Base-by-base conservation (phyloP, 2,888 invertebrate genomes). In the Cremastinae sp. region DNA sequence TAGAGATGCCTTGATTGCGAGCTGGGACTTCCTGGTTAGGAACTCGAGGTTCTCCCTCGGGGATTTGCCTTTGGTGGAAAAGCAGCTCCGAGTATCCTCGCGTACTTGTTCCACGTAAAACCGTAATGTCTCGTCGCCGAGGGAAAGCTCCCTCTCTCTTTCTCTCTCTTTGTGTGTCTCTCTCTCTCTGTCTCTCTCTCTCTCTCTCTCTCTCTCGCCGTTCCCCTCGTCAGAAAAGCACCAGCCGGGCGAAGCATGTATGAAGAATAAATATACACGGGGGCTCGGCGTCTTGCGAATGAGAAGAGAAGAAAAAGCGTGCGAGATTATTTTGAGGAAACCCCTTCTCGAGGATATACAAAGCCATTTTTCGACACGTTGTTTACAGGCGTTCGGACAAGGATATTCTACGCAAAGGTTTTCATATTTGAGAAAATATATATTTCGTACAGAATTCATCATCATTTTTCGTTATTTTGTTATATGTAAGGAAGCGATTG, bases 1-100 rank as follows among this genome's bases (percentile, higher is more conserved):
- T 43, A 36, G 43, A 34, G 62, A 72, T 65, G 45, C 56, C 66
- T 73, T 65, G 76, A 76, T 76, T 69, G 72, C 68, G 69, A 68
- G 53, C 34, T 43, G 59, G 68, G 64, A 71, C 64, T 76, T 76
- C 72, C 72, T 49, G 72, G 69, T 71, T 58, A 53, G 64, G 47
- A 73, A 64, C 59, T 49, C 64, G 28, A 73, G 69, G 72, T 51
- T 59, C 14, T 64, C 71, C 64, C 36, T 12, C 16, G 76, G 28
- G 76, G 76, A 73, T 76, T 76, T 59, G 53, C 22, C 38, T 62
- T 34, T 34, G 51, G 22, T 49, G 14, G 54, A 54, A 22, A 45
- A 62, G 1, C 51, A 16, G 22, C 41, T 4, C 22, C 22, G 54
- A 36, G 16, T 47, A 47, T 16, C 16, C 54, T 38, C 10, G 62